Conservation (phyloP, 2,797 vertebrate species). For the Enteromius viviparus region DNA sequence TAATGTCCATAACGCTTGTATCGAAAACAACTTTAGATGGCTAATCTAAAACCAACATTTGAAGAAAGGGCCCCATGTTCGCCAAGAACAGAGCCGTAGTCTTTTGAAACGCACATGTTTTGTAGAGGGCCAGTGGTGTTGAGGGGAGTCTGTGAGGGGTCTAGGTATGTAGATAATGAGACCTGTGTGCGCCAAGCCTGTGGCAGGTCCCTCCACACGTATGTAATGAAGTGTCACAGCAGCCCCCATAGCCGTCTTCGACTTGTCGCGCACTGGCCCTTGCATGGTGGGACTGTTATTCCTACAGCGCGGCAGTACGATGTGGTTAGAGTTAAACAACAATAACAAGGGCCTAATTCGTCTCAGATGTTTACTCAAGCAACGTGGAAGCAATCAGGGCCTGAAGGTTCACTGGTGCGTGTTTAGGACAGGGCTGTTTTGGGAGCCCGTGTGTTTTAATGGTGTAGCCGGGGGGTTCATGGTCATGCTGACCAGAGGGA, state of each 20-base stretch:
- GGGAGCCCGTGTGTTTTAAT: slow-evolving; percentile 56
- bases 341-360: slow-evolving; percentile 67
- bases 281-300: slow-evolving; percentile 60
- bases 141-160: slow-evolving; percentile 37
- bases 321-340: slow-evolving; percentile 65
- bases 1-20: slow-evolving; percentile 22
- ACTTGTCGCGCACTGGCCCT: slow-evolving; percentile 56
- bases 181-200: slow-evolving; percentile 53
- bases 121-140: slow-evolving; percentile 38
- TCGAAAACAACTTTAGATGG: slow-evolving; percentile 49
- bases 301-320: slow-evolving; percentile 46
- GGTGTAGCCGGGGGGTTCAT: slow-evolving; percentile 39
- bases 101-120: slow-evolving; percentile 39
- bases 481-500: slow-evolving; percentile 31
- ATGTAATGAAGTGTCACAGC: slow-evolving; percentile 59
- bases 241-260: slow-evolving; percentile 44
- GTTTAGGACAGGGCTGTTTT: slow-evolving; percentile 53
- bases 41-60: slow-evolving; percentile 56
- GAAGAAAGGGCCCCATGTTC: slow-evolving; percentile 50
- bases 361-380: slow-evolving; percentile 70
- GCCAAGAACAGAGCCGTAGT: slow-evolving; percentile 55
- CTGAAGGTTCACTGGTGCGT: slow-evolving; percentile 51
- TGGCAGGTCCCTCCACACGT: slow-evolving; percentile 43
- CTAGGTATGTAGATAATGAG: slow-evolving; percentile 51
- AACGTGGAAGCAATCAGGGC: slow-evolving; percentile 65